Conservation (phyloP, 2,113 vertebrate genomes). For the Opisthocomus hoazin region DNA sequence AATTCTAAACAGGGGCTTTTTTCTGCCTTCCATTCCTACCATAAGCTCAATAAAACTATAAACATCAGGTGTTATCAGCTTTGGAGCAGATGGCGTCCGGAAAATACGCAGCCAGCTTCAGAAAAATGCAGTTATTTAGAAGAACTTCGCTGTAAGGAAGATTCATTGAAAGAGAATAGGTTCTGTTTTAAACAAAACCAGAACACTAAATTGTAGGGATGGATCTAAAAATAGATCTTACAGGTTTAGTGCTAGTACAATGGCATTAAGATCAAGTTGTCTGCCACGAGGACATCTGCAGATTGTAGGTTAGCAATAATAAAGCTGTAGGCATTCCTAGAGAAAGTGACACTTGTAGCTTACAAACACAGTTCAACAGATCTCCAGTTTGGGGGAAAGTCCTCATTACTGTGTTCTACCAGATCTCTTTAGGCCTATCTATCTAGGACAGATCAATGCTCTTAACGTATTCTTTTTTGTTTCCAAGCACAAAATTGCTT, state of each 20-base stretch:
- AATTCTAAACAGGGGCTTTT: too few relatives aligned
- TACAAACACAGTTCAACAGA: not conserved
- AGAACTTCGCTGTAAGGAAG: too few relatives aligned
- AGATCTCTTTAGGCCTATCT: not conserved
- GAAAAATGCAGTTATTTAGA: too few relatives aligned
- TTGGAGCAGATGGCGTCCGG: too few relatives aligned
- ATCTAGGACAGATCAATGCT: not conserved
- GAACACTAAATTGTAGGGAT: not conserved
- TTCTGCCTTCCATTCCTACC: too few relatives aligned
- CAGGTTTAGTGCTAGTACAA: not conserved
- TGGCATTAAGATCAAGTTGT: not conserved
- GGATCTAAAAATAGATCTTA: not conserved
- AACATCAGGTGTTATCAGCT: too few relatives aligned
- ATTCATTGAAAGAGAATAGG: too few relatives aligned
- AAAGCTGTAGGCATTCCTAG: not conserved
- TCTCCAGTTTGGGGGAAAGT: fast-evolving
- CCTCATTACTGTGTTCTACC: not conserved
- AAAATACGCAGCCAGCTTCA: too few relatives aligned
- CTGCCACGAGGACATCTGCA: not conserved
- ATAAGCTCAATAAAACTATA: too few relatives aligned
- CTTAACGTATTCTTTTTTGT: not conserved
- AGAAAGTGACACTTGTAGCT: not conserved
- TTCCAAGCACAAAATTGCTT: not conserved
- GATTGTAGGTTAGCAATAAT: not conserved
- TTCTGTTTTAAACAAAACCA: not conserved